A percentile compares a stretch with the other conserved stretches of the same genome.
phyloP scores from a whole-genome alignment of 23 tunicate genomes.

The Aplidium turbinatum region DNA sequence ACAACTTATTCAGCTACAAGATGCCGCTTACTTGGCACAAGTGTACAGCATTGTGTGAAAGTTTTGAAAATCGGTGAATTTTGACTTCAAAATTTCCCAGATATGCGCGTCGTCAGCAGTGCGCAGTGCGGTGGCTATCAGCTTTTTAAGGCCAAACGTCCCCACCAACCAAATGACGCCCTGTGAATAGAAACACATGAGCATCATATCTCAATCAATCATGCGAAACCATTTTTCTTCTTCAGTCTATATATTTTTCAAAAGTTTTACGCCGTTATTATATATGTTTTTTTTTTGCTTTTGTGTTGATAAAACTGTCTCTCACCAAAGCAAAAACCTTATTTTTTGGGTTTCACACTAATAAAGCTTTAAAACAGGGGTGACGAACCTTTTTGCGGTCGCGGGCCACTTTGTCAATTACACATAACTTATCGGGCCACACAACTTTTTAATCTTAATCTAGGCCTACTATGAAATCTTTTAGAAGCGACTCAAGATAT shows the following conservation, averaged over 20 bases:
- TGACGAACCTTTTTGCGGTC: too few relatives aligned
- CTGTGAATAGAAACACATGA: slow-evolving; percentile 13
- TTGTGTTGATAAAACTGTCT: too few relatives aligned
- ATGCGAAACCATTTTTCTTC: not conserved
- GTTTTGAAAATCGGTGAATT: slow-evolving; percentile 90
- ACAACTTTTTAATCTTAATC: too few relatives aligned
- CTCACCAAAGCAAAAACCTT: too few relatives aligned
- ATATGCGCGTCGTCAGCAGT: slow-evolving; percentile 97
- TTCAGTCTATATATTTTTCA: not conserved
- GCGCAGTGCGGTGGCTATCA: slow-evolving; percentile 54
- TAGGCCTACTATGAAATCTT: too few relatives aligned
- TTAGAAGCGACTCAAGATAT: too few relatives aligned
- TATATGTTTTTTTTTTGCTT: too few relatives aligned
- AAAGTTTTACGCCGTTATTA: not conserved
- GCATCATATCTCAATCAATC: not conserved
- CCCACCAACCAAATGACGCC: slow-evolving; percentile 66
- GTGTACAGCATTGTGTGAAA: slow-evolving; percentile 99
- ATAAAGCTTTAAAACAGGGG: too few relatives aligned
- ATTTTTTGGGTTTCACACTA: too few relatives aligned
- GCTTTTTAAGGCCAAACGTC: slow-evolving; percentile 76
- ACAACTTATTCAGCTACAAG: not conserved
- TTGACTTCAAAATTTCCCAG: slow-evolving; percentile 95
- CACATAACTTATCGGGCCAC: too few relatives aligned
- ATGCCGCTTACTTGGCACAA: slow-evolving; percentile 90
- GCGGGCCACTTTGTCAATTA: too few relatives aligned